Evolutionary conservation across 1,140 invertebrate species (phyloP).

Genomic region (Drosophila setifemur): DNA sequence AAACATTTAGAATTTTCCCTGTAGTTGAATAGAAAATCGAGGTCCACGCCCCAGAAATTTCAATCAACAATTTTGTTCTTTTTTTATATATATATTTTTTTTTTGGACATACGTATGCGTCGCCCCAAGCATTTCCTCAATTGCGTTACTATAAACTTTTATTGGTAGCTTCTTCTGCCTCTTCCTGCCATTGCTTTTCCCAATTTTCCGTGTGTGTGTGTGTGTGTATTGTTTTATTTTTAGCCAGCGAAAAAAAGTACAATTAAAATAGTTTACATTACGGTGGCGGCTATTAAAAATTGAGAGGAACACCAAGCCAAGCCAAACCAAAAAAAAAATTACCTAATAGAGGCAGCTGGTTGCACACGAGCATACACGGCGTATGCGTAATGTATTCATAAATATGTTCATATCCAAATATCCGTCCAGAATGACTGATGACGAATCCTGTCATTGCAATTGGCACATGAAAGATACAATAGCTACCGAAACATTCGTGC

Average conservation of each 20-base stretch:
- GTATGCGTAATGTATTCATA: conserved; percentile 75
- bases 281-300: conserved; percentile 62
- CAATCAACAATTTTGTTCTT: conserved; percentile 24
- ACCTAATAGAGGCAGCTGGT: conserved; percentile 67
- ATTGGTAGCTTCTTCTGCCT: too few species aligned
- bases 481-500: conserved; percentile 66
- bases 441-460: conserved; percentile 59
- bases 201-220: conserved; percentile 9
- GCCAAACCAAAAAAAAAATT: too few species aligned
- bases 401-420: conserved; percentile 59
- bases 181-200: neutral
- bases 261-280: conserved; percentile 79
- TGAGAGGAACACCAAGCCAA: conserved; percentile 31
- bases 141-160: conserved; percentile 46
- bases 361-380: conserved; percentile 39
- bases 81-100: too few species aligned
- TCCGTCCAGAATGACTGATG: conserved; percentile 21
- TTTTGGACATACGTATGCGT: conserved; percentile 24
- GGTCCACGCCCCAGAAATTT: conserved; percentile 28
- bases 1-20: neutral
- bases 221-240: conserved; percentile 48
- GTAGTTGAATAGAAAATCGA: neutral
- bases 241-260: conserved; percentile 60
- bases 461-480: conserved; percentile 42
- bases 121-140: conserved; percentile 22